A percentile compares a stretch with the other conserved stretches of the same genome.
phyloP scores from a whole-genome alignment of 2,113 vertebrate genomes.

The Puffinus mauretanicus region DNA sequence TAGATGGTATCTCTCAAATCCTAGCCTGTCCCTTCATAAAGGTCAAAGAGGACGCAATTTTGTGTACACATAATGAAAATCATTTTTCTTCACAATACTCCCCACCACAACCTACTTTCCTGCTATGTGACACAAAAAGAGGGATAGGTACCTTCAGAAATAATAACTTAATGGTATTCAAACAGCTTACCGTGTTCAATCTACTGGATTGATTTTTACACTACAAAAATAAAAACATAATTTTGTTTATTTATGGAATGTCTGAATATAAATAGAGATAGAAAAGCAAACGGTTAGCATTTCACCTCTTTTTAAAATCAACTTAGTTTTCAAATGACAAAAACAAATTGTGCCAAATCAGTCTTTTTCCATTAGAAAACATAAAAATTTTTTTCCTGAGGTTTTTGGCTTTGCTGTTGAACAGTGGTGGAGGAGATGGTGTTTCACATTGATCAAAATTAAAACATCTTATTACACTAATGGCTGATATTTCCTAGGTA shows the following conservation, averaged over 20 bases:
- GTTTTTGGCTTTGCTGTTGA: background rate
- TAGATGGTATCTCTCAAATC: background rate
- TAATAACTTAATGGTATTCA: background rate
- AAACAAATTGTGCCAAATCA: background rate
- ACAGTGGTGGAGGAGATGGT: background rate
- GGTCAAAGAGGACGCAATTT: background rate
- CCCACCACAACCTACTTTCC: background rate
- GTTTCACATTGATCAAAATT: background rate
- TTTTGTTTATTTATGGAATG: background rate
- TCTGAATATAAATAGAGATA: background rate
- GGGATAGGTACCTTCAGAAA: background rate
- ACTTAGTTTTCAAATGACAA: background rate
- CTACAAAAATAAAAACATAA: background rate
- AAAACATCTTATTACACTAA: background rate
- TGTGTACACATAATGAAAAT: background rate
- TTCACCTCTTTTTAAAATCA: background rate
- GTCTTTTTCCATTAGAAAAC: background rate
- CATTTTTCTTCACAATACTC: background rate
- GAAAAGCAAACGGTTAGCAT: background rate
- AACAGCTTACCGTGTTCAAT: background rate
- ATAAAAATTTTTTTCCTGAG: background rate
- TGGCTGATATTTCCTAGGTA: background rate
- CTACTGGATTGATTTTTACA: background rate
- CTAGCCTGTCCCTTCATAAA: background rate
- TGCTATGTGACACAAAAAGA: background rate